A percentile compares a stretch with the other conserved stretches of the same genome.
Evolutionary conservation across 2,113 vertebrate genomes (phyloP).

Genomic region (Labeo catla): DNA sequence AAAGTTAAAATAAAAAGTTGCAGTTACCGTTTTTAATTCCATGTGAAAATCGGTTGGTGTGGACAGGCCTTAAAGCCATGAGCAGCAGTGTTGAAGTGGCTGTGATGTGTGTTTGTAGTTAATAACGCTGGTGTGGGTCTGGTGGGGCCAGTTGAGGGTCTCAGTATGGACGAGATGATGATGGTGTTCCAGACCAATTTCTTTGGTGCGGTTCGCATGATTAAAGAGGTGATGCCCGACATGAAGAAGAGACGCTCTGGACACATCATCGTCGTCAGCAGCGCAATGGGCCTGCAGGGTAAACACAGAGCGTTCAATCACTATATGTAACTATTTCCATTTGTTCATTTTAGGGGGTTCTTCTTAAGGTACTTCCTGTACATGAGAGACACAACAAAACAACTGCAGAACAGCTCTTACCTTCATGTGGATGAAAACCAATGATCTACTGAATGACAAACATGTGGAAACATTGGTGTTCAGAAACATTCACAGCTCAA

Average conservation of each 20-base stretch:
- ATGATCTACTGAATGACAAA: neutral
- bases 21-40: neutral
- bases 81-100: neutral
- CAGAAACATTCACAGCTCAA: neutral
- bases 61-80: neutral
- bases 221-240: constrained; percentile 78
- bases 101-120: constrained; percentile 58
- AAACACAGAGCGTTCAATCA: neutral
- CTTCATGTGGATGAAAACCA: neutral
- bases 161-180: constrained; percentile 77
- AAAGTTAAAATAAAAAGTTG: neutral
- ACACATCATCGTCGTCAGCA: constrained; percentile 77
- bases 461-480: neutral
- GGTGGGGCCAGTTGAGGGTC: constrained; percentile 77
- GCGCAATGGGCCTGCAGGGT: constrained; percentile 80
- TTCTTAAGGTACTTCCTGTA: neutral
- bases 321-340: too few species aligned
- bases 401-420: neutral
- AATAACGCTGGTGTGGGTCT: constrained; percentile 78
- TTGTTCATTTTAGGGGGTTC: neutral
- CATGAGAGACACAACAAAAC: neutral
- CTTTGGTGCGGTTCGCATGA: constrained; percentile 76
- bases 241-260: constrained; percentile 76
- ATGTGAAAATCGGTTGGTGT: neutral
- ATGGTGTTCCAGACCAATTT: constrained; percentile 80